Percentiles rank a stretch among this genome's conserved stretches.
Conservation (phyloP, 2,888 invertebrate species). For the Oscheius sp. region DNA sequence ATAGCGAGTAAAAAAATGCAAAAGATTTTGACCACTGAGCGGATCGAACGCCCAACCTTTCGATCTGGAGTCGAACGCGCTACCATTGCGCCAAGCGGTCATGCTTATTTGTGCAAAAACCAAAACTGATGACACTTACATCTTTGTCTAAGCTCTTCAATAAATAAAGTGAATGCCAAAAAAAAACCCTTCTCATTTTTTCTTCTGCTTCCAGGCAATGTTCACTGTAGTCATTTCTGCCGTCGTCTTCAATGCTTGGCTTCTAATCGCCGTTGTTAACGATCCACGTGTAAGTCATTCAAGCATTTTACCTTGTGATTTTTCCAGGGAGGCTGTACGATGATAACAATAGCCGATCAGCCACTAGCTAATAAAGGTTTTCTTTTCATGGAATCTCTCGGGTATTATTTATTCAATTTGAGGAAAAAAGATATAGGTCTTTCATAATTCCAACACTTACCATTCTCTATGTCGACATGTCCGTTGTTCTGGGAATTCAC, state of each 20-base stretch:
- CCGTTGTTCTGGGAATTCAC: conserved; percentile 26
- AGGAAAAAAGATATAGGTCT: conserved; percentile 36
- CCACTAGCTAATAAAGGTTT: conserved; percentile 16
- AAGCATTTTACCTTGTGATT: background rate
- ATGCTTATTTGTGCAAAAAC: background rate
- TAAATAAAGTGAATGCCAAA: no score
- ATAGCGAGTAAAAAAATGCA: no score
- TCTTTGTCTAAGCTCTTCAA: no score
- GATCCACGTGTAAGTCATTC: conserved; percentile 23
- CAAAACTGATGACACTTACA: background rate
- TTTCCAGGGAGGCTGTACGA: conserved; percentile 26
- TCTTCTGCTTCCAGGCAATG: conserved; percentile 35
- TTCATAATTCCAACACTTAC: conserved; percentile 37
- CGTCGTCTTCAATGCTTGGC: conserved; percentile 43
- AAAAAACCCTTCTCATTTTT: no score
- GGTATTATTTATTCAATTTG: background rate
- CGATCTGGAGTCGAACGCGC: conserved; percentile 63
- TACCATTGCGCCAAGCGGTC: conserved; percentile 58
- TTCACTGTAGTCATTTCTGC: conserved; percentile 34
- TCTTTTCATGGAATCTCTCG: conserved; percentile 26
- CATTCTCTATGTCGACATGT: conserved; percentile 38
- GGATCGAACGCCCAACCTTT: conserved; percentile 62
- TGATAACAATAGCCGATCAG: background rate
- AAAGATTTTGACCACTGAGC: conserved; percentile 54
- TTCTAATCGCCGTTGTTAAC: conserved; percentile 36